Evolutionary conservation across 2,888 invertebrate genomes (phyloP), one percentile per base, ranked within the genome.

Genomic region (Andrena bucephala): DNA sequence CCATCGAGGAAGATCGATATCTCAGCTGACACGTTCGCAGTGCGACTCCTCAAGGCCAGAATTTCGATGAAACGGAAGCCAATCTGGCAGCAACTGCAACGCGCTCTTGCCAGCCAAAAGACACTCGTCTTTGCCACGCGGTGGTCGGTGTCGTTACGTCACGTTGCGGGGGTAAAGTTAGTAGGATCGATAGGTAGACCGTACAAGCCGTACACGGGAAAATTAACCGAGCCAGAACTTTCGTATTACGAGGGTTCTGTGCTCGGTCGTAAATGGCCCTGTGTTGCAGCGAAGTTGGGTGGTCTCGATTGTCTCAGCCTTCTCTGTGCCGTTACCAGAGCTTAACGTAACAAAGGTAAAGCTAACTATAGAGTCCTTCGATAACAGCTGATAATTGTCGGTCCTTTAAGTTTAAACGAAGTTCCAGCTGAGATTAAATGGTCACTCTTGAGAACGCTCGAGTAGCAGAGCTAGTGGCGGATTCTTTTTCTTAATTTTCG

Each of bases 141-240:
- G 5, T 54, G 16, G 13, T 52, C 31, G 27, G 33, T 75, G 10
- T 77, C 71, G 78, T 87, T 87, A 60, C 80, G 84, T 88, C 87
- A 89, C 81, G 85, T 87, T 85, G 90, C 87, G 85, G 84, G 71
- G 85, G 79, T 77, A 77, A 87, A 88, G 79, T 89, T 89, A 70
- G 60, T 48, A 50, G 76, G 86, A 89, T 90, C 89, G 83, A 90
- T 90, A 86, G 60, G 74, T 81, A 79, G 68, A 70, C 16, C 29
- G 33, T 27, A 24, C 65, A 68, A 29, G 27, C n/a, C 27, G 13
- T 42, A 77, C 59, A 54, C 8, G 48, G 71, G 69, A 65, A 81
- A 76, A 86, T 86, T 73, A 77, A 63, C 60, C 68, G 65, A 52
- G 73, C 65, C 77, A 69, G 65, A 83, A 77, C 72, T 84, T 75